Conservation (phyloP, 2,797 vertebrate genomes). For the Monodelphis domestica region DNA sequence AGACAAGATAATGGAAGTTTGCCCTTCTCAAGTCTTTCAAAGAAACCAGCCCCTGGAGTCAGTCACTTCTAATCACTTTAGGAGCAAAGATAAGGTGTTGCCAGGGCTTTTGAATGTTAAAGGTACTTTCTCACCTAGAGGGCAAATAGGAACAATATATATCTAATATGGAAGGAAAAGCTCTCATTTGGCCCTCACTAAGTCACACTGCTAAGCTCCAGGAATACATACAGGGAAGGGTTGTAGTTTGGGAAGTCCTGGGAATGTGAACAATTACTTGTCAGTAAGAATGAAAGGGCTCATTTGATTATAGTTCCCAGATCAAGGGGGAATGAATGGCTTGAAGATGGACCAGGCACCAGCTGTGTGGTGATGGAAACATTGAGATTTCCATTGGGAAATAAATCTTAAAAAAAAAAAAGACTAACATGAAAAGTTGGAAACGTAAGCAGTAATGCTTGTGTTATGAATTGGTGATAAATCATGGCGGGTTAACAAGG, state of each 20-base stretch:
- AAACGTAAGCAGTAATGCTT: background rate
- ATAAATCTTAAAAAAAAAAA: background rate
- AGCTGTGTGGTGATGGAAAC: background rate
- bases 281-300: background rate
- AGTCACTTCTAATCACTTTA: background rate
- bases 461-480: background rate
- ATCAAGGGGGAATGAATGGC: background rate
- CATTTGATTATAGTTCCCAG: background rate
- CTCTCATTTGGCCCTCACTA: background rate
- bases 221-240: background rate
- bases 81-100: background rate
- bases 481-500: too few species aligned
- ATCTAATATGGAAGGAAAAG: background rate
- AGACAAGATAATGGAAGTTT: background rate
- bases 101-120: background rate
- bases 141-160: background rate
- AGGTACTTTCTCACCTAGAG: background rate
- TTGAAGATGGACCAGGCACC: background rate
- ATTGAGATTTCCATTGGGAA: background rate
- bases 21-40: background rate
- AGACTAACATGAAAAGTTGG: background rate
- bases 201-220: background rate
- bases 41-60: background rate
- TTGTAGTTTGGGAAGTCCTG: background rate
- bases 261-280: background rate